phyloP scores from a whole-genome alignment of 2,888 invertebrate genomes.

The Platycnemis pennipes region DNA sequence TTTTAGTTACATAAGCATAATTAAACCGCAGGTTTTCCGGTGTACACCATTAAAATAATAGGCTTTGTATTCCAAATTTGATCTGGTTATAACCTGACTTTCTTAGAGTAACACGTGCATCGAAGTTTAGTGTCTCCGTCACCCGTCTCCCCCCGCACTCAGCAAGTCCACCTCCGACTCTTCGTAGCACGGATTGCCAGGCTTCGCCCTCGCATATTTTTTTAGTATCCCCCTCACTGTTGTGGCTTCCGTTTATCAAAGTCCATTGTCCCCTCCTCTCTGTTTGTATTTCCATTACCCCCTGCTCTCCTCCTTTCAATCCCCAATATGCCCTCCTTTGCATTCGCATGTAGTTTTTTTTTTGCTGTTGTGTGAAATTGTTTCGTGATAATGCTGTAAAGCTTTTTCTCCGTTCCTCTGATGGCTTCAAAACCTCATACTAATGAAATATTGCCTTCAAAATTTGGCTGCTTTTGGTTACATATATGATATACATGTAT shows the following conservation, averaged over 20 bases:
- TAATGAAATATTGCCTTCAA: too few relatives aligned
- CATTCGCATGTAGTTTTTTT: not conserved
- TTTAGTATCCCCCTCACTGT: not conserved
- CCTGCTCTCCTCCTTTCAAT: not conserved
- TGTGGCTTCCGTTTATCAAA: slow-evolving; percentile 2
- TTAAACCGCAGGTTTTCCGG: too few relatives aligned
- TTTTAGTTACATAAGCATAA: too few relatives aligned
- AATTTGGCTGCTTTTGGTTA: too few relatives aligned
- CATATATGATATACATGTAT: too few relatives aligned
- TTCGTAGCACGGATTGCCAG: not conserved
- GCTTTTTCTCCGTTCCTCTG: not conserved
- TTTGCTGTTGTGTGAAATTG: not conserved
- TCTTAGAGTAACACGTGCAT: too few relatives aligned
- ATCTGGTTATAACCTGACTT: too few relatives aligned
- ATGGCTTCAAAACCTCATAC: not conserved
- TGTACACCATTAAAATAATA: too few relatives aligned
- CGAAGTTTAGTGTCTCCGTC: not conserved
- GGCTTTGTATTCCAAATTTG: too few relatives aligned
- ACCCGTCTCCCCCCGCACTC: not conserved
- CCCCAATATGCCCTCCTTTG: not conserved
- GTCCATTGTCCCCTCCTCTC: too few relatives aligned
- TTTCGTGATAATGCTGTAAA: not conserved
- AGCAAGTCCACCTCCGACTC: not conserved
- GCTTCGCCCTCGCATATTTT: not conserved
- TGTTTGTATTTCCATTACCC: not conserved